Percentiles rank a stretch among this genome's conserved stretches.
These are phyloP conservation scores for Eustalomyia histrio DNA, from an alignment of 2,888 invertebrate species.

Conservation along the genomic window DNA sequence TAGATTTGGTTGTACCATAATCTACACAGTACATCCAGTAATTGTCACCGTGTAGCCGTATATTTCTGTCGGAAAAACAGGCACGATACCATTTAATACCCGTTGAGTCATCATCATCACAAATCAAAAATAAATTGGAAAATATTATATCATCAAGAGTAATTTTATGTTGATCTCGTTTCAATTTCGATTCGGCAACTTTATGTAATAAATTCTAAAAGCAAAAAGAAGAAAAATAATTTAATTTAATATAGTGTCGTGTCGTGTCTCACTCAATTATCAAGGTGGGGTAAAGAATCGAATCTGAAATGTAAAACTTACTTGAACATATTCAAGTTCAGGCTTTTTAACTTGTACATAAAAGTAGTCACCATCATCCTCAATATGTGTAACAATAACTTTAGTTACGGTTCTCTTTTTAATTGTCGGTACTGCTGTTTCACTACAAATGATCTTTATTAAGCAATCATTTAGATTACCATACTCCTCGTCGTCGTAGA, in stretches of 20 bases:
- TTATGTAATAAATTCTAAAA: constrained; percentile 71
- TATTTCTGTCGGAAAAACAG: constrained; percentile 75
- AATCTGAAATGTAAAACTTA: constrained; percentile 38
- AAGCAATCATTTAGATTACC: constrained; percentile 84
- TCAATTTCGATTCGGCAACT: constrained; percentile 73
- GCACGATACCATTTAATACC: constrained; percentile 80
- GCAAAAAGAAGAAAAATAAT: neutral
- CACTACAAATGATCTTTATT: constrained; percentile 80
- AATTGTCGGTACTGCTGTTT: constrained; percentile 75
- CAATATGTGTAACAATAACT: constrained; percentile 76
- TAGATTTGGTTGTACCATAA: constrained; percentile 80
- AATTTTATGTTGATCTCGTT: constrained; percentile 75
- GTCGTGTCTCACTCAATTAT: too few relatives aligned
- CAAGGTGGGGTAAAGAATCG: too few relatives aligned
- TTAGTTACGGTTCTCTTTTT: constrained; percentile 73
- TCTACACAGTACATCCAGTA: constrained; percentile 81
- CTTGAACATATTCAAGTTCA: constrained; percentile 76
- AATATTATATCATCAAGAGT: constrained; percentile 73
- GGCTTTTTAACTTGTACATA: constrained; percentile 75
- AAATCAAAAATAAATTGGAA: constrained; percentile 80
- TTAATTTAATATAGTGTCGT: neutral
- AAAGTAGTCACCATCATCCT: constrained; percentile 76
- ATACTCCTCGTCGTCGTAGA: constrained; percentile 82
- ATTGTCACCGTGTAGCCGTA: constrained; percentile 72
- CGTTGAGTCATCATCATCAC: constrained; percentile 72